Evolutionary conservation across 2,113 vertebrate genomes (phyloP).

Genomic region (Sapajus apella): DNA sequence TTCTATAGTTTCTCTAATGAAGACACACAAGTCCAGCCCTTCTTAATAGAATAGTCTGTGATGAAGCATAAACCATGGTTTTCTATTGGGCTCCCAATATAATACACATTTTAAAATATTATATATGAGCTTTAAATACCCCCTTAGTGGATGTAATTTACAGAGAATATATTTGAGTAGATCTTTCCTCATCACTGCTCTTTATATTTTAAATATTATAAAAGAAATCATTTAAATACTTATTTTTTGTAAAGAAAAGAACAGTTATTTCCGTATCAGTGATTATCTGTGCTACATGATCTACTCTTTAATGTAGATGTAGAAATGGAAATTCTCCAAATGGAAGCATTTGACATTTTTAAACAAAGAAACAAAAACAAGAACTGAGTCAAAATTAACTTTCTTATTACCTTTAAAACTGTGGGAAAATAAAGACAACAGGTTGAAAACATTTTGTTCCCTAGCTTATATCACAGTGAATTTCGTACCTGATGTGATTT

Average conservation of each 20-base stretch:
- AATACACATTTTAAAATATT: neutral
- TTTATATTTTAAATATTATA: neutral
- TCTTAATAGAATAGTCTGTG: neutral
- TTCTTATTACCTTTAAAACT: neutral
- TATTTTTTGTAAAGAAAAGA: neutral
- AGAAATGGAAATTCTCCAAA: conserved; percentile 6
- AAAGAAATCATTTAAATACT: neutral
- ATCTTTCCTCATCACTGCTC: neutral
- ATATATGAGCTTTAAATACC: neutral
- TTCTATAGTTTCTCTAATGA: neutral
- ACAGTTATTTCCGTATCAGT: neutral
- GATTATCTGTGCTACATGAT: neutral
- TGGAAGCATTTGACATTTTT: neutral
- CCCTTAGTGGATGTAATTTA: conserved; percentile 2
- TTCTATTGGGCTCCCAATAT: neutral
- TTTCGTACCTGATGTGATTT: neutral
- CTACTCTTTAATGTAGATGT: neutral
- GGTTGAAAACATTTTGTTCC: neutral
- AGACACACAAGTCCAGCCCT: neutral
- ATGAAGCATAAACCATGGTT: neutral
- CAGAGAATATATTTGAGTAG: neutral
- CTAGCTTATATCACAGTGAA: neutral
- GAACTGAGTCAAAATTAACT: neutral
- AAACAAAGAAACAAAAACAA: conserved; percentile 37
- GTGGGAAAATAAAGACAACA: neutral